Evolutionary conservation across 1,140 invertebrate genomes (phyloP), one percentile per base, ranked within the genome.

Genomic region (Drosophila pandora): DNA sequence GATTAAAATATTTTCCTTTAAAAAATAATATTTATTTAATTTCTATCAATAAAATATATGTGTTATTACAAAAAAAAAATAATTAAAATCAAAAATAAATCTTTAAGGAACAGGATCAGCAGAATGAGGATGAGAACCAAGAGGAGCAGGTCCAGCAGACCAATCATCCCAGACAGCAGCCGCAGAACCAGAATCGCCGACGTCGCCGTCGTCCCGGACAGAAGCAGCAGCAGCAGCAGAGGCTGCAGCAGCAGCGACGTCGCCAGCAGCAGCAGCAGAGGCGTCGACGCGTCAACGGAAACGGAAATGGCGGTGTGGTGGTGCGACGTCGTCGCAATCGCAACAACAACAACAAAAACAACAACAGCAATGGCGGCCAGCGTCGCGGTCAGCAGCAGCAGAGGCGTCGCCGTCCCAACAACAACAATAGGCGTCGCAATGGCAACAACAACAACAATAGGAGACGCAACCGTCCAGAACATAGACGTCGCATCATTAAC

Each of bases 351-450:
- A 69, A 45, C 23, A 69, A 54, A 22, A 69, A 45, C 23, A 75
- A 80, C 25, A 28, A 17, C 37, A 49, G 61, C 22, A 75, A 76
- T 43, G 68, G 58, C 43, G 68, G 58, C 25, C 60, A 70, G 41
- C 79, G 60, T 23, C 67, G 43, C 43, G 69, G 58, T 23, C 64
- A 78, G 34, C 79, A 64, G 39, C 67, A 72, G 34, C 79, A 84
- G 37, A 62, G 34, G 2, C 76, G 59, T 13, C 79, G 79, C n/a
- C 79, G 45, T 23, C 5, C 76, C 59, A 53, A 22, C 30, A 22
- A 8, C 49, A 52, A 53, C 50, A 37, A 32, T 9, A 17, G 75
- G 7, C 56, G 13, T 34, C 45, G 1, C 47, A 55, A 49, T 54
- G 62, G 22, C 65, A 57, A 52, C 75, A 68, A 22, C 73, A 72